Conservation (phyloP, 1,140 invertebrate species). For the Oncopeltus fasciatus region DNA sequence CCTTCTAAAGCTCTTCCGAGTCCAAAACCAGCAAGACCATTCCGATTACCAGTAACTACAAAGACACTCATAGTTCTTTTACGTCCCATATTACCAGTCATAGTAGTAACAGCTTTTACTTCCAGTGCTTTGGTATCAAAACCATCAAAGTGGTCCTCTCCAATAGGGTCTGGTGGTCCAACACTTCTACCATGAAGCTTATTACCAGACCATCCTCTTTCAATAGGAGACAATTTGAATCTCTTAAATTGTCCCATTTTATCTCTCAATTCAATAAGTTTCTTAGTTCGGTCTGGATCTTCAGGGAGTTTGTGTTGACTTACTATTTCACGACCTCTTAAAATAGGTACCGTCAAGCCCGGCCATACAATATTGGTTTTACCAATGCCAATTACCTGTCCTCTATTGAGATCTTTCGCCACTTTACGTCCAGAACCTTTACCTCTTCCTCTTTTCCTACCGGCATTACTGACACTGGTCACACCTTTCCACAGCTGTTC, state of each 20-base stretch:
- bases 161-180: conserved; percentile 72
- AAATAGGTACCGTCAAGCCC: conserved; percentile 70
- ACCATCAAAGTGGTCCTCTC: conserved; percentile 62
- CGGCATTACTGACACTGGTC: conserved; percentile 88
- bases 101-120: conserved; percentile 54
- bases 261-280: conserved; percentile 55
- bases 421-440: conserved; percentile 55
- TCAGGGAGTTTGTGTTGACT: conserved; percentile 50
- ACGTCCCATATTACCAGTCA: conserved; percentile 75
- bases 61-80: conserved; percentile 48
- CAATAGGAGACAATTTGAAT: conserved; percentile 55
- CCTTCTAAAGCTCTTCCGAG: conserved; percentile 51
- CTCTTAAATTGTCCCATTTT: conserved; percentile 43
- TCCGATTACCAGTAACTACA: conserved; percentile 74
- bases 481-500: conserved; percentile 86
- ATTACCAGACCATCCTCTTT: conserved; percentile 77
- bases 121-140: conserved; percentile 81
- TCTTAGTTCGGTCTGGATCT: conserved; percentile 53
- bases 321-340: conserved; percentile 60
- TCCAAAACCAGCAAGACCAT: conserved; percentile 74
- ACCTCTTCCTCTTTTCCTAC: conserved; percentile 84
- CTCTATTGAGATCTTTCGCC: conserved; percentile 73
- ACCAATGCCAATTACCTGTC: conserved; percentile 75
- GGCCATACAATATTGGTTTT: conserved; percentile 79
- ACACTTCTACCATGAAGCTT: conserved; percentile 69